Base-by-base conservation (phyloP, 2,888 invertebrate genomes). In the Lasioglossum villosulum region DNA sequence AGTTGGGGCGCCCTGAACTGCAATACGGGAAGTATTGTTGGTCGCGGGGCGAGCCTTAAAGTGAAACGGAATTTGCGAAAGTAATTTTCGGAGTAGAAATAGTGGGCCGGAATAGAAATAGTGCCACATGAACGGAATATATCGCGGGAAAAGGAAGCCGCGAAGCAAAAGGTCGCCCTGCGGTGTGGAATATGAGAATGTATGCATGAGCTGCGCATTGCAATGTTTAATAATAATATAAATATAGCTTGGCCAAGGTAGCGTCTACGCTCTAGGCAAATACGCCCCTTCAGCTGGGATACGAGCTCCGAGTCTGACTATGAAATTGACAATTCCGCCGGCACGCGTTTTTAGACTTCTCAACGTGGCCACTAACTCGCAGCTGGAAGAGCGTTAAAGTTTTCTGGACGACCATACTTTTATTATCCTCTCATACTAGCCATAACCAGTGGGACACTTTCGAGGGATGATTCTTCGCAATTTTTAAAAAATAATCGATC, bases 221-320 rank as follows among this genome's bases (percentile, higher is more conserved):
- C 91, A 91, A 92, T 92, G 93, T 92, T 93, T 92, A 92, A 93
- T 93, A 93, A 93, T 93, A 93, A 93, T 92, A 92, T 93, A 93
- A 93, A 93, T 91, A 92, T 89, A 83, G 82, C 83, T 66, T 56
- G 88, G 68, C 80, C 83, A 80, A 80, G 83, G 78, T 84, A 45
- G 78, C 63, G 76, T 80, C 27, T 79, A 75, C 78, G 84, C 86
- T 87, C 84, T 83, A 86, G 86, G 90, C 89, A 90, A 91, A 91
- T 91, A 90, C 81, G 81, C 88, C 87, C 89, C 84, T 83, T 85
- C 86, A 86, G 90, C 78, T 88, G 86, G 89, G 89, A 90, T 89
- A 83, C 89, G 84, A 86, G 87, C 86, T 87, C 83, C 89, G 89
- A 86, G 88, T 92, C 92, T 89, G 84, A 84, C 87, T 90, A 88